These are phyloP conservation scores for Mycetomoellerius zeteki DNA, from an alignment of 1,140 invertebrate genomes.

Conservation along the genomic window DNA sequence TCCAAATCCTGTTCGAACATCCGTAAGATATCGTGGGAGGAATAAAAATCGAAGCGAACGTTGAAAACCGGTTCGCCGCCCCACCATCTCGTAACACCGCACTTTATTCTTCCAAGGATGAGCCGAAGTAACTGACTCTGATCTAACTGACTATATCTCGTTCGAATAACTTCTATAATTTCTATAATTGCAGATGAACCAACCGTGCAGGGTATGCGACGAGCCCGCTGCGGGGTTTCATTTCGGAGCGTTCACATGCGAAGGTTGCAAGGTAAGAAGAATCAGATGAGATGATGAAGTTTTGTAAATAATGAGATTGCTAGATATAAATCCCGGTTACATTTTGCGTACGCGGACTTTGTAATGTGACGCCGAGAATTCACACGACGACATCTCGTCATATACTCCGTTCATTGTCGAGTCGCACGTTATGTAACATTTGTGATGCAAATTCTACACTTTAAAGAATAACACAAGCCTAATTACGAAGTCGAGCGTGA, in stretches of 20 bases:
- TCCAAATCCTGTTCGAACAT: slow-evolving; percentile 71
- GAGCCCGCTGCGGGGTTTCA: slow-evolving; percentile 95
- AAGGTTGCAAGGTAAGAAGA: slow-evolving; percentile 94
- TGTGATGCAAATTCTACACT: slow-evolving; percentile 51
- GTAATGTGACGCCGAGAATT: slow-evolving; percentile 37
- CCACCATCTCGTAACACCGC: not conserved
- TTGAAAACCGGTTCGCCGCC: slow-evolving; percentile 75
- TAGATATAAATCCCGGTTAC: slow-evolving; percentile 6
- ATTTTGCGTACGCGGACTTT: slow-evolving; percentile 15
- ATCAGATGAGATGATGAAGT: not conserved
- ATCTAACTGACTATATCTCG: slow-evolving; percentile 40
- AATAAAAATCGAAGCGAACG: slow-evolving; percentile 77
- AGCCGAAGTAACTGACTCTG: slow-evolving; percentile 48
- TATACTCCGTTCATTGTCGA: not conserved
- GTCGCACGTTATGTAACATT: slow-evolving; percentile 37
- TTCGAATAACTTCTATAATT: slow-evolving; percentile 76
- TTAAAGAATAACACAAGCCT: slow-evolving; percentile 18
- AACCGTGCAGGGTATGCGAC: slow-evolving; percentile 94
- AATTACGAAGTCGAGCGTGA: slow-evolving; percentile 36
- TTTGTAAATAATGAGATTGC: not conserved
- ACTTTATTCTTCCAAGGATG: slow-evolving; percentile 70
- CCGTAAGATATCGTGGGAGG: slow-evolving; percentile 74
- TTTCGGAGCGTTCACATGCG: slow-evolving; percentile 96
- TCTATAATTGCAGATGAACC: slow-evolving; percentile 91
- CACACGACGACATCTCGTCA: slow-evolving; percentile 18